Evolutionary conservation across 2,888 invertebrate species (phyloP), one percentile per base, ranked within the genome.

Genomic region (Zaprionus obscuricornis): DNA sequence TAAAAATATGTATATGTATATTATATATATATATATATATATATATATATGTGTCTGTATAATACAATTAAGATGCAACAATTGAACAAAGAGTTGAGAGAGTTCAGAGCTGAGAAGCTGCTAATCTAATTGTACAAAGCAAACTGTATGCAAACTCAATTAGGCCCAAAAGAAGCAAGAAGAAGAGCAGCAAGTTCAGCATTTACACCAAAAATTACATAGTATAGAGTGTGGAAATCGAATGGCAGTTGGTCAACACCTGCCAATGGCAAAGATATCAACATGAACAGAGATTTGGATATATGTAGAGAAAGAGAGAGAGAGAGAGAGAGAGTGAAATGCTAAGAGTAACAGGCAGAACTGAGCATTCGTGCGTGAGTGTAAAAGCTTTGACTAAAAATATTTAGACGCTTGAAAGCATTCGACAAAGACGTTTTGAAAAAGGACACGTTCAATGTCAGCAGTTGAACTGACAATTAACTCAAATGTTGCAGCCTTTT

Each of bases 71-170:
- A 40, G 10, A 18, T 22, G 37, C 20, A 40, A n/a, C 14, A 26
- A n/a, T n/a, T n/a, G n/a, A 20, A 20, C 13, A 36, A 29, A 26
- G 50, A 54, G 46, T 36, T 40, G 49, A 17, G 51, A 13, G 5
- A 26, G 14, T 54, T 26, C 31, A 24, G n/a, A 46, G 24, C 24
- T 27, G 8, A n/a, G 10, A 27, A 13, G 24, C 33, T 13, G 16
- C 37, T 31, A 69, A 74, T 72, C 63, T 74, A 74, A 74, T 74
- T 74, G 73, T 54, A 59, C 74, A 74, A 74, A 74, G 74, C 65
- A 72, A 74, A 59, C 59, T 66, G 49, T 45, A 64, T 70, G 67
- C 62, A 75, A 75, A 73, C 73, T 73, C 55, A 75, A 75, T 75
- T 75, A 73, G 63, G 62, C 57, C 47, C 49, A 50, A 66, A 52